Percentiles rank a stretch among this genome's conserved stretches.
Evolutionary conservation across 1,140 invertebrate species (phyloP).

Genomic region (Cyphomyrmex costatus): DNA sequence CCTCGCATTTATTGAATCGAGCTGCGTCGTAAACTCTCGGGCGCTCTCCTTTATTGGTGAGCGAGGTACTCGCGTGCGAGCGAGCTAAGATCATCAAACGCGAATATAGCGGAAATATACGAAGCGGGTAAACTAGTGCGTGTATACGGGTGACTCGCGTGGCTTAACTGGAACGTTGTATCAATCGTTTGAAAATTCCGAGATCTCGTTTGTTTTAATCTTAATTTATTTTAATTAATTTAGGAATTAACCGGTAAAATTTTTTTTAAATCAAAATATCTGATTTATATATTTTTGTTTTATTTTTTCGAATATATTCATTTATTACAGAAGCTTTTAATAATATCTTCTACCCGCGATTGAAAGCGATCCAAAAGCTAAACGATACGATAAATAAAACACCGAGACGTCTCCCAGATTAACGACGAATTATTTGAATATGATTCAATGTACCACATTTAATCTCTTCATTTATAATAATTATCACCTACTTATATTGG

Average conservation of each 20-base stretch:
- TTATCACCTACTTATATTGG: neutral
- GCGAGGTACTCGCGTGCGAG: constrained; percentile 33
- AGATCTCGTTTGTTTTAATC: constrained; percentile 33
- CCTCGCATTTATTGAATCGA: constrained; percentile 51
- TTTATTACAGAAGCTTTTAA: constrained; percentile 5
- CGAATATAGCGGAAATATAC: constrained; percentile 41
- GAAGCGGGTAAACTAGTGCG: constrained; percentile 25
- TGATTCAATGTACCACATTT: constrained; percentile 48
- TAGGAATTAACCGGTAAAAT: neutral
- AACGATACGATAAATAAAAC: constrained; percentile 46
- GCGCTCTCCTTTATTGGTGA: constrained; percentile 64
- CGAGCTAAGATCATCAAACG: constrained; percentile 52
- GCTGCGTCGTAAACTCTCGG: constrained; percentile 50
- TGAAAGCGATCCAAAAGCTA: constrained; percentile 46
- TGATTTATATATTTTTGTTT: constrained; percentile 37
- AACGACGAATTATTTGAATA: constrained; percentile 49
- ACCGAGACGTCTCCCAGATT: constrained; percentile 34
- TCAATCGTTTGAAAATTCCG: neutral
- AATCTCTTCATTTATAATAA: neutral
- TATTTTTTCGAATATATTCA: constrained; percentile 7
- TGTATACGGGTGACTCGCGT: neutral
- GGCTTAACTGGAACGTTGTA: neutral
- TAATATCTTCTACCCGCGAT: constrained; percentile 6
- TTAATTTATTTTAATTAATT: neutral
- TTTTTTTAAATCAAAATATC: constrained; percentile 3